Percentiles rank a stretch among this genome's conserved stretches.
These are phyloP conservation scores for Silvanus unidentatus DNA, from an alignment of 2,888 invertebrate species.

Conservation along the genomic window DNA sequence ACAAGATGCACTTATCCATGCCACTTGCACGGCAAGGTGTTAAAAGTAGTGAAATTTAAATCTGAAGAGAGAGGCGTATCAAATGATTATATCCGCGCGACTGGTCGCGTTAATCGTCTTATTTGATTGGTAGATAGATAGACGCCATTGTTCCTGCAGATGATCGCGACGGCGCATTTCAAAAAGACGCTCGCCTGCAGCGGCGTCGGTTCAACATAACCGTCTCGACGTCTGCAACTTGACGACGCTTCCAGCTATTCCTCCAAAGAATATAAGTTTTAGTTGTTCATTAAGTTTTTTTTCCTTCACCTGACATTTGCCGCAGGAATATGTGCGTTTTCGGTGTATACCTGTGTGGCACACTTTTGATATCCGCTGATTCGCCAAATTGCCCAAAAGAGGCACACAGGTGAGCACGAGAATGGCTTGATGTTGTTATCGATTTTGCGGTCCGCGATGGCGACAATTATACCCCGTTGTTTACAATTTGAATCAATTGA, in stretches of 20 bases:
- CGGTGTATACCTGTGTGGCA: neutral
- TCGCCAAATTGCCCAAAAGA: conserved; percentile 6
- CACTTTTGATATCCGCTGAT: too few relatives aligned
- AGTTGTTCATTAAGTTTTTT: conserved; percentile 32
- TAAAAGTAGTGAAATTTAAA: conserved; percentile 22
- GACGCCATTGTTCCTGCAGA: conserved; percentile 49
- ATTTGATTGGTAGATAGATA: conserved; percentile 38
- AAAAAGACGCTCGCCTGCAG: conserved; percentile 57
- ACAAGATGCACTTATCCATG: too few relatives aligned
- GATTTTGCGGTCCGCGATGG: too few relatives aligned
- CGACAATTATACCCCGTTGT: too few relatives aligned
- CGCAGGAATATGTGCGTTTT: conserved; percentile 25
- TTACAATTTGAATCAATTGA: too few relatives aligned
- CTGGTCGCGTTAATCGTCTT: conserved; percentile 33
- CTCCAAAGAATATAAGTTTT: conserved; percentile 21
- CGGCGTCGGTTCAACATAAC: conserved; percentile 55
- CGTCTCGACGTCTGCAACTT: conserved; percentile 41
- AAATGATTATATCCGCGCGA: conserved; percentile 37
- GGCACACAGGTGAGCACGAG: conserved; percentile 6
- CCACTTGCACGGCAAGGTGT: conserved; percentile 10
- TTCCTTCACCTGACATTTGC: conserved; percentile 7
- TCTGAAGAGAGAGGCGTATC: conserved; percentile 35
- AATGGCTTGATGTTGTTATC: neutral
- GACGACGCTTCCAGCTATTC: conserved; percentile 32
- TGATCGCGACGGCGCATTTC: conserved; percentile 41